phyloP scores from a whole-genome alignment of 2,797 vertebrate genomes.

The Muscicapa striata region DNA sequence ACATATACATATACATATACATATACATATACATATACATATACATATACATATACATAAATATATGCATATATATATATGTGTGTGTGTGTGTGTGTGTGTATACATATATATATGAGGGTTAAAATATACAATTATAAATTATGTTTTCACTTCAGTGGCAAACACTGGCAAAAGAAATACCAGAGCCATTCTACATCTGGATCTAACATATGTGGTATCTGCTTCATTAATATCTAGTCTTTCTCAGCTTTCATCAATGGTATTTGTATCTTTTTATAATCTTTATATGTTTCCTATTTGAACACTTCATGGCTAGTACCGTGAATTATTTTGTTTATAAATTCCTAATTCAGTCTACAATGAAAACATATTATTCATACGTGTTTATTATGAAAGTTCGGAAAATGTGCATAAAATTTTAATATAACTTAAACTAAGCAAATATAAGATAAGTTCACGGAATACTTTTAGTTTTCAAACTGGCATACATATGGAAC shows the following conservation, averaged over 20 bases:
- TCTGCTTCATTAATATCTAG: neutral
- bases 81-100: too few species aligned
- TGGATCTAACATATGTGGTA: neutral
- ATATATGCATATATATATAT: too few species aligned
- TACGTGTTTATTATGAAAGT: neutral
- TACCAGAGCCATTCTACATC: neutral
- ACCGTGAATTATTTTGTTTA: neutral
- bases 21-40: too few species aligned
- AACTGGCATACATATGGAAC: neutral
- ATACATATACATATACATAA: rapidly evolving
- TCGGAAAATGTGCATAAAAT: neutral
- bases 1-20: too few species aligned
- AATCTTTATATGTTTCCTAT: neutral
- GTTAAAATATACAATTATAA: neutral
- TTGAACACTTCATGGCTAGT: neutral
- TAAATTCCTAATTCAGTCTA: neutral
- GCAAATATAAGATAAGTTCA: neutral
- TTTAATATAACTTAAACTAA: neutral
- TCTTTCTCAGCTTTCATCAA: neutral
- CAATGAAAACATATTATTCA: neutral
- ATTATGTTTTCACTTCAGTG: neutral
- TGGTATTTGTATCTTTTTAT: neutral
- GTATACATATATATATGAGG: rapidly evolving
- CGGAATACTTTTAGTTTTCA: neutral
- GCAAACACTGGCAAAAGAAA: neutral